These are phyloP conservation scores for Porites divaricata DNA, from an alignment of 92 coral and sea anemone species.

Conservation along the genomic window DNA sequence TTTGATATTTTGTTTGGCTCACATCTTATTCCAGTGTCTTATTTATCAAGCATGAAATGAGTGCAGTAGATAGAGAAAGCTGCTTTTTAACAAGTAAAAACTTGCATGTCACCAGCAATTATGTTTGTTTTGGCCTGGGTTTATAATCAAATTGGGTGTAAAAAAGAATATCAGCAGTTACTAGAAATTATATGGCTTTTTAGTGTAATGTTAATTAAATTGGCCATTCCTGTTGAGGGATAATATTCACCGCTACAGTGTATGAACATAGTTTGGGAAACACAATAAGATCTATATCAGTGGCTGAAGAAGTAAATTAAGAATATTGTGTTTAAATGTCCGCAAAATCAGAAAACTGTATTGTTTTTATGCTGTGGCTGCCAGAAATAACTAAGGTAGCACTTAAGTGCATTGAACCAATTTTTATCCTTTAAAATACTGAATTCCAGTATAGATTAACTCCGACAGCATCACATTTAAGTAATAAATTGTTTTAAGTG, in stretches of 20 bases:
- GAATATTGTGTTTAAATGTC: constrained; percentile 9
- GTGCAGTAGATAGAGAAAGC: background rate
- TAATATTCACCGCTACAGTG: background rate
- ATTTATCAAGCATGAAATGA: background rate
- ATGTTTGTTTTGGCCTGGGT: background rate
- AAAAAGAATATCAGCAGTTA: background rate
- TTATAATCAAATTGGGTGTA: constrained; percentile 2
- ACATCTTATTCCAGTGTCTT: background rate
- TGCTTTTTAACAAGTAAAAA: background rate
- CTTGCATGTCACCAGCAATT: background rate
- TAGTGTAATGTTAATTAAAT: background rate
- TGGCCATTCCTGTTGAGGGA: background rate
- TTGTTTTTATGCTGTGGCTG: background rate
- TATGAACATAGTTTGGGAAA: constrained; percentile 4
- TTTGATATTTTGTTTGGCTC: constrained; percentile 12
- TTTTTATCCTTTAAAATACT: constrained; percentile 8
- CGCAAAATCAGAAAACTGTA: background rate
- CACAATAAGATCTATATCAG: background rate
- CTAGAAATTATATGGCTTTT: background rate
- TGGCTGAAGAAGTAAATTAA: background rate
- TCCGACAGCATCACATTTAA: background rate
- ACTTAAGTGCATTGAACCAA: background rate
- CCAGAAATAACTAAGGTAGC: constrained; percentile 11
- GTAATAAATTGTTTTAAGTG: constrained; percentile 6
- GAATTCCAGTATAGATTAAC: constrained; percentile 30